Evolutionary conservation across 2,113 vertebrate species (phyloP).

Genomic region (Dicaeum eximium): DNA sequence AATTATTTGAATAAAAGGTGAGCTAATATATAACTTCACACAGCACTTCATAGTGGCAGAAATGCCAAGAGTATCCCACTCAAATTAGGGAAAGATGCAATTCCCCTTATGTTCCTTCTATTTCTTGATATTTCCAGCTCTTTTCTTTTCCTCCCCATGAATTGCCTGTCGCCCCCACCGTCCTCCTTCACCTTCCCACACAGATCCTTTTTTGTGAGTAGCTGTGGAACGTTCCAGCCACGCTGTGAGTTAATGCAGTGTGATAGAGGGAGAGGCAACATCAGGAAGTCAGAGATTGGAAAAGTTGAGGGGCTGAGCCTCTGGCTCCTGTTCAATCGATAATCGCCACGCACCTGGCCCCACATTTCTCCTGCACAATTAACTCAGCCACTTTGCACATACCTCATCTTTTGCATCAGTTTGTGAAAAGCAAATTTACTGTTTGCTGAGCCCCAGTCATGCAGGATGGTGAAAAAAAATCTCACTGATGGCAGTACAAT

Average conservation of each 20-base stretch:
- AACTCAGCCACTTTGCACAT: neutral
- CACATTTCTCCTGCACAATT: neutral
- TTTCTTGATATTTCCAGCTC: constrained; percentile 52
- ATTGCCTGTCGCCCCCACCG: constrained; percentile 9
- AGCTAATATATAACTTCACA: neutral
- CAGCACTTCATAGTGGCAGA: constrained; percentile 40
- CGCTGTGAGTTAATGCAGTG: neutral
- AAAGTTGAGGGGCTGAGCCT: constrained; percentile 11
- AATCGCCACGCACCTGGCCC: neutral
- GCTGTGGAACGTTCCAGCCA: constrained; percentile 20
- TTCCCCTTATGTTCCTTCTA: constrained; percentile 43
- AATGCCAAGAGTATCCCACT: constrained; percentile 24
- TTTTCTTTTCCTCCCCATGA: neutral
- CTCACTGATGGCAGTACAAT: neutral
- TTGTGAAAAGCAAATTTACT: neutral
- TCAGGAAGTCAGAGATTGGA: constrained; percentile 14
- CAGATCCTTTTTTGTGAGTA: constrained; percentile 38
- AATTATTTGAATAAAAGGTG: constrained; percentile 8
- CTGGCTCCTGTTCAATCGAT: neutral
- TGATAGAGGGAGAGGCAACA: neutral
- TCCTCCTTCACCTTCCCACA: constrained; percentile 59
- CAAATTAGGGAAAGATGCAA: constrained; percentile 27
- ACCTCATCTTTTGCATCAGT: neutral
- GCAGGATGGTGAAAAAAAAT: neutral
- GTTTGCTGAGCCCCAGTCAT: neutral